Conservation (phyloP, 1,140 invertebrate genomes). For the Drosophila gunungcola region DNA sequence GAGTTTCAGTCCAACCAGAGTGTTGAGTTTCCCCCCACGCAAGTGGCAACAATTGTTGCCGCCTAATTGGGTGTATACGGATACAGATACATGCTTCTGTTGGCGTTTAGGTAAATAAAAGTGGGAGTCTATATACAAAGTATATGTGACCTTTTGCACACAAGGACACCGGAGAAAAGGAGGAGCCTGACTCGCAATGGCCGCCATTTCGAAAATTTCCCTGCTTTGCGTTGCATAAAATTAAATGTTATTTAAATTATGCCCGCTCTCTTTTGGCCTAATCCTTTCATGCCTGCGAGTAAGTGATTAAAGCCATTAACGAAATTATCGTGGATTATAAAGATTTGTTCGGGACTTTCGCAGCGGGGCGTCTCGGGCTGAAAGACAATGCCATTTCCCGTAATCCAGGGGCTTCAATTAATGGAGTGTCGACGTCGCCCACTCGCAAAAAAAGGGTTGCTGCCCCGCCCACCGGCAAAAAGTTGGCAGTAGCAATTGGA, state of each 20-base stretch:
- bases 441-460: slow-evolving; percentile 50
- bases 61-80: slow-evolving; percentile 76
- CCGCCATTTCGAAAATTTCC: slow-evolving; percentile 49
- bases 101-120: slow-evolving; percentile 61
- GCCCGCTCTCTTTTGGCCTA: slow-evolving; percentile 13
- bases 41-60: slow-evolving; percentile 78
- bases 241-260: slow-evolving; percentile 61
- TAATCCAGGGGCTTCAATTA: slow-evolving; percentile 84
- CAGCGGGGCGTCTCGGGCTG: slow-evolving; percentile 43
- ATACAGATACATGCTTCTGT: slow-evolving; percentile 44
- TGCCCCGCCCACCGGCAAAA: slow-evolving; percentile 1
- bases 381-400: slow-evolving; percentile 81
- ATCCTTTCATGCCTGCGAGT: slow-evolving; percentile 67
- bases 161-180: slow-evolving; percentile 52
- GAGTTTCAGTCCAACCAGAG: slow-evolving; percentile 45
- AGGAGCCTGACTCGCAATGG: slow-evolving; percentile 73
- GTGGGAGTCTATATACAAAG: not conserved
- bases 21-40: slow-evolving; percentile 56
- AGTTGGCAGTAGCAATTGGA: not conserved
- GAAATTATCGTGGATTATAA: slow-evolving; percentile 84
- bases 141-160: slow-evolving; percentile 56
- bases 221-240: slow-evolving; percentile 44
- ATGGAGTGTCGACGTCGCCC: slow-evolving; percentile 71
- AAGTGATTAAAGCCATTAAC: slow-evolving; percentile 84
- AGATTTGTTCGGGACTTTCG: slow-evolving; percentile 74